Conservation (phyloP, 1,140 invertebrate species). For the Lordiphosa collinella region DNA sequence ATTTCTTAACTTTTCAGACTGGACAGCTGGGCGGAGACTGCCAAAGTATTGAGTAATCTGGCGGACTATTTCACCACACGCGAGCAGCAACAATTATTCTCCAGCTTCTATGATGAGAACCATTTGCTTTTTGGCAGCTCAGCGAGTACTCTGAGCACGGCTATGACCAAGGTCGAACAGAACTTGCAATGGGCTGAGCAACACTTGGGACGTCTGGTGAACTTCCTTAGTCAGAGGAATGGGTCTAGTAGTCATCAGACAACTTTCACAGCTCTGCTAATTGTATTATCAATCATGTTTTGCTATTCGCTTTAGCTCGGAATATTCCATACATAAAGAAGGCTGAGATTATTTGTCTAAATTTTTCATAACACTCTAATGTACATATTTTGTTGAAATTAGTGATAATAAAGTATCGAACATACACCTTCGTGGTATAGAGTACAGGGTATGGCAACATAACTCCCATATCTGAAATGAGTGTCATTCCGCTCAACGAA, state of each 20-base stretch:
- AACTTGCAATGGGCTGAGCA: conserved; percentile 50
- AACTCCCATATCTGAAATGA: too few species aligned
- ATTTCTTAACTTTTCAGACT: conserved; percentile 35
- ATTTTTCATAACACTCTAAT: too few species aligned
- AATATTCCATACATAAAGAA: too few species aligned
- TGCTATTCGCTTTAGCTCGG: too few species aligned
- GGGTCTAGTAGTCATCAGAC: conserved; percentile 3
- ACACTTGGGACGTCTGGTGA: conserved; percentile 20
- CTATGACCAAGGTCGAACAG: conserved; percentile 26
- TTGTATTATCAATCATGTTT: not conserved
- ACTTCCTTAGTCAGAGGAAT: conserved; percentile 26
- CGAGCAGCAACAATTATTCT: conserved; percentile 66
- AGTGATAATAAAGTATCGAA: too few species aligned
- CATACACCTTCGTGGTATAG: too few species aligned
- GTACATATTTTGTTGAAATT: too few species aligned
- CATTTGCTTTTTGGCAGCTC: conserved; percentile 39
- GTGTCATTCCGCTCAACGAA: too few species aligned
- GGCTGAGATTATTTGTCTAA: too few species aligned
- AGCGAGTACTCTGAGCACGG: conserved; percentile 5
- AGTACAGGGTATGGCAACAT: too few species aligned
- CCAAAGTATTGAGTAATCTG: conserved; percentile 77
- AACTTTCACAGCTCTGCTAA: conserved; percentile 16
- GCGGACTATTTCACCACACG: conserved; percentile 79
- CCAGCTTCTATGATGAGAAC: conserved; percentile 30
- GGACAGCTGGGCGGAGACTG: conserved; percentile 73